Conservation (phyloP, 2,888 invertebrate species). For the Lepidochitona cinerea region DNA sequence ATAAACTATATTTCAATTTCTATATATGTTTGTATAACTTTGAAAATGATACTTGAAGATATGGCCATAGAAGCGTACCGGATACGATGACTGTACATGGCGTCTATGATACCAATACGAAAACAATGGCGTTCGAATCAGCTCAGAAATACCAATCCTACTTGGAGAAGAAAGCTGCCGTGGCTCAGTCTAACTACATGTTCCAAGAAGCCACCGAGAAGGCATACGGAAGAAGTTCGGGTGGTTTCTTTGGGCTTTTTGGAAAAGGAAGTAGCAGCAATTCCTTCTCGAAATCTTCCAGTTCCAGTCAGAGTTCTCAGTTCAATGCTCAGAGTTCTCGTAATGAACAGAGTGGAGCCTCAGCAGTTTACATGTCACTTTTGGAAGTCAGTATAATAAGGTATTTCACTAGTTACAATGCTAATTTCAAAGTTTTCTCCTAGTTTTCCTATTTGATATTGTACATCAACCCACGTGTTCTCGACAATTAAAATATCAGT, state of each 20-base stretch:
- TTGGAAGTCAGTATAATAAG: conserved; percentile 22
- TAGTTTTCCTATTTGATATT: too few species aligned
- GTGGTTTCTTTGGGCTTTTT: not conserved
- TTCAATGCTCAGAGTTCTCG: not conserved
- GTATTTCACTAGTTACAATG: too few species aligned
- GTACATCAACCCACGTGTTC: too few species aligned
- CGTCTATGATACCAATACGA: conserved; percentile 22
- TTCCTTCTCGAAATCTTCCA: not conserved
- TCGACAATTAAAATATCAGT: too few species aligned
- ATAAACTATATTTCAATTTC: too few species aligned
- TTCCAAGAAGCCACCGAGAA: conserved; percentile 3
- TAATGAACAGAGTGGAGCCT: not conserved
- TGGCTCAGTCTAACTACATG: conserved; percentile 19
- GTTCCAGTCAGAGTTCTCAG: not conserved
- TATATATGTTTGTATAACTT: too few species aligned
- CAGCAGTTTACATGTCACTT: not conserved
- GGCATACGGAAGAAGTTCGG: not conserved
- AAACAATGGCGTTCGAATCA: conserved; percentile 19
- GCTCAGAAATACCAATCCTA: conserved; percentile 13
- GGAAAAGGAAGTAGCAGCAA: not conserved
- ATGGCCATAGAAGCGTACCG: conserved; percentile 12
- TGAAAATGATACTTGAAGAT: too few species aligned
- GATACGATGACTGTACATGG: conserved; percentile 25
- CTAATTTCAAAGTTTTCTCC: too few species aligned
- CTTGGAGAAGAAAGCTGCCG: conserved; percentile 16